Conservation (phyloP, 2,797 vertebrate species). For the Acanthiza pusilla region DNA sequence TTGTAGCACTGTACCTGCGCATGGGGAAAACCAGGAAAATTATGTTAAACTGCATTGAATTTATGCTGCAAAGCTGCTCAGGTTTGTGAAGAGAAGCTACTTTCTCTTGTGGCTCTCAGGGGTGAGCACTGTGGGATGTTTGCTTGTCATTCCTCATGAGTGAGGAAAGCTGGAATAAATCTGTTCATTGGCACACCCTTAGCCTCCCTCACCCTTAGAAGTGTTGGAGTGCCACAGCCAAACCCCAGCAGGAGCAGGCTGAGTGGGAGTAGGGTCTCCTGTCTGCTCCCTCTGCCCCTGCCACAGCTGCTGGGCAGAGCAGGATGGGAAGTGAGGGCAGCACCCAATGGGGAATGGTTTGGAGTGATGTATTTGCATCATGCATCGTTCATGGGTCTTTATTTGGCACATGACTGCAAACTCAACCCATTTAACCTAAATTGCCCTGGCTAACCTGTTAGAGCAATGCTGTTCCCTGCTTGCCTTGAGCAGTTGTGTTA, state of each 20-base stretch:
- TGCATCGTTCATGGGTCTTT: rapidly evolving
- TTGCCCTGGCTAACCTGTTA: not conserved
- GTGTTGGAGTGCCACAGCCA: not conserved
- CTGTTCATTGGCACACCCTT: not conserved
- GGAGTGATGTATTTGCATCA: not conserved
- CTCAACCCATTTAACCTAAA: not conserved
- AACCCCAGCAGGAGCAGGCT: not conserved
- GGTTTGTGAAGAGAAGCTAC: not conserved
- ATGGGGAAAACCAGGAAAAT: not conserved
- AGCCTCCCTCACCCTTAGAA: not conserved
- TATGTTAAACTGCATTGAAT: not conserved
- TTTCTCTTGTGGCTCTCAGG: not conserved
- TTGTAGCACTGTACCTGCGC: conserved; percentile 77
- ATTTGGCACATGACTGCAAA: not conserved
- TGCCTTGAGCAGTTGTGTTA: not conserved
- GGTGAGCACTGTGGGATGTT: not conserved
- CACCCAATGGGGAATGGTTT: not conserved
- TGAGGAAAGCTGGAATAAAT: not conserved
- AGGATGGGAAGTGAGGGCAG: not conserved
- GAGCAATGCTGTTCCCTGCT: not conserved
- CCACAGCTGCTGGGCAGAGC: not conserved
- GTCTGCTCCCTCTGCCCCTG: not conserved
- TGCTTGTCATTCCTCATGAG: rapidly evolving
- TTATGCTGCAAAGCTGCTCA: not conserved
- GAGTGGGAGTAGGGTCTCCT: rapidly evolving